Base-by-base conservation (phyloP, 2,888 invertebrate genomes). In the Troides aeacus region DNA sequence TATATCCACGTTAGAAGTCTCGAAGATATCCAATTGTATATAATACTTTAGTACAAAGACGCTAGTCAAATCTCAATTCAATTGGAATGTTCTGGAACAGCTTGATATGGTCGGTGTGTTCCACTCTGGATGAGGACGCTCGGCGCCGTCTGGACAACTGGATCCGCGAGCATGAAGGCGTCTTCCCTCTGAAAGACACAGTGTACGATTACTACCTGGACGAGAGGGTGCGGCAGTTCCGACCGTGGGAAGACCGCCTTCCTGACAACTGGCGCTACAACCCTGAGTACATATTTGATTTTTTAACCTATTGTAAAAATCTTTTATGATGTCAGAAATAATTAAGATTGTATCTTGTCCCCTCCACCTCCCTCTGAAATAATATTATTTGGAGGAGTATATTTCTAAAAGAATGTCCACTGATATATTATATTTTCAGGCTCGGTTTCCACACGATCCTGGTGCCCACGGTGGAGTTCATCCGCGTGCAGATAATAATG, bases 151-250 rank as follows among this genome's bases (percentile, higher is more conserved):
- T 98, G 74, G 97, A 97, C 88, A 94, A 93, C 73, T 97, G 95
- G 91, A 94, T 97, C 66, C 94, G 97, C 59, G 96, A 97, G 86
- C 94, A 95, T 79, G 97, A 97, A 82, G 95, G 95, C 12, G 88
- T 95, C 7, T 97, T 97, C 89, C 98, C 98, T 0, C 93, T 97
- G 61, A 96, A 96, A 80, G 97, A 97, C 81, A 97, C 97, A 0
- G 94, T 98, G 12, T 98, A 97, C 84, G 98, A 98, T 84, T 98
- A 98, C 86, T 97, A 93, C 82, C 96, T 98, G n/a, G 97, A 98
- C 79, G 94, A 94, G 56, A 91, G 94, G 72, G 93, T 95, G 73
- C 93, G 94, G 42, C 90, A 93, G 71, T 96, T 97, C 88, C 89
- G 94, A 64, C 94, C 95, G 23, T 98, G 98, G 97, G 97, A 97